Conservation (phyloP, 2,797 vertebrate species). For the Eulemur albifrons region DNA sequence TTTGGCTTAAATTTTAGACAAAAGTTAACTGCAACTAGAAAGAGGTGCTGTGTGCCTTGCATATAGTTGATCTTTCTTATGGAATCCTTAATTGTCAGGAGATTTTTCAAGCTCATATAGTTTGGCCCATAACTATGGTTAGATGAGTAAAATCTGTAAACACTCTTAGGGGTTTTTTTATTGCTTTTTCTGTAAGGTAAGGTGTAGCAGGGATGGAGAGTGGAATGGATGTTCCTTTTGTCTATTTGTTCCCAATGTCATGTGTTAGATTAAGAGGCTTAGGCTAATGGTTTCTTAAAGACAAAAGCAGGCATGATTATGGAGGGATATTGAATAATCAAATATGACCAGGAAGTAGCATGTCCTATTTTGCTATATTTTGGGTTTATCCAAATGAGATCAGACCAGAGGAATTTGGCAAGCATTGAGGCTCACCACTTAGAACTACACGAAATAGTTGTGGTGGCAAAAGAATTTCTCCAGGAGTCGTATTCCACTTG, state of each 20-base stretch:
- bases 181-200: background rate
- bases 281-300: background rate
- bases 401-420: constrained; percentile 70
- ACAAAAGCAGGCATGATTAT: constrained; percentile 44
- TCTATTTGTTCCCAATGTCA: background rate
- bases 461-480: constrained; percentile 70
- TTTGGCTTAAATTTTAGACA: constrained; percentile 28
- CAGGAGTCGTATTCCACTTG: constrained; percentile 61
- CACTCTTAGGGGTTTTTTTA: background rate
- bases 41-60: background rate
- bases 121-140: constrained; percentile 5
- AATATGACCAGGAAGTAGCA: constrained; percentile 42
- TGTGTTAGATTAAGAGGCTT: background rate
- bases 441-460: constrained; percentile 66
- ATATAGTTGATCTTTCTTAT: background rate
- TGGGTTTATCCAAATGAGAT: constrained; percentile 51
- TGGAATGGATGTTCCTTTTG: background rate
- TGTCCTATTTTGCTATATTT: constrained; percentile 54
- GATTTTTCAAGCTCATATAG: background rate
- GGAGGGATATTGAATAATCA: constrained; percentile 44
- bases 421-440: constrained; percentile 35
- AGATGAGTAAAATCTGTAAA: background rate
- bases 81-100: background rate
- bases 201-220: background rate
- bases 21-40: background rate